A percentile compares a stretch with the other conserved stretches of the same genome.
These are phyloP conservation scores for Pantelozetes paolii DNA, from an alignment of 2,888 invertebrate species.

Conservation along the genomic window DNA sequence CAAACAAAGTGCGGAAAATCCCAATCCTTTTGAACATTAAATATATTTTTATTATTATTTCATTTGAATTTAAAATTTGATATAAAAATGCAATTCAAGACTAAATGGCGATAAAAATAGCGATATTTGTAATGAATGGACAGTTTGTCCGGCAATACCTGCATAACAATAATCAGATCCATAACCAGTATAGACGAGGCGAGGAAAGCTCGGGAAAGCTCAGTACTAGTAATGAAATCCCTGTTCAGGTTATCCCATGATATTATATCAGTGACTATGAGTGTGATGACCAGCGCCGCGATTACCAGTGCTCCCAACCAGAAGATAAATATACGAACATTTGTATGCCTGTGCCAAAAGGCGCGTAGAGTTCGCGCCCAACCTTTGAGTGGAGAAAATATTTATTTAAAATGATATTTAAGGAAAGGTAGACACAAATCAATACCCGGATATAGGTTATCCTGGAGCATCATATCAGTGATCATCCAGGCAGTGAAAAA, in stretches of 20 bases:
- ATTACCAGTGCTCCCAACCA: constrained; percentile 55
- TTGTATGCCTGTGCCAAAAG: constrained; percentile 54
- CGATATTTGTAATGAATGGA: too few relatives aligned
- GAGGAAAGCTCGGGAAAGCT: constrained; percentile 56
- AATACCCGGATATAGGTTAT: constrained; percentile 55
- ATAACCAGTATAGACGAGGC: constrained; percentile 58
- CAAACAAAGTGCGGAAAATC: constrained; percentile 58
- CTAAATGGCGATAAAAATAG: too few relatives aligned
- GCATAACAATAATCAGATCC: constrained; percentile 57
- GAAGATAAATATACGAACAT: constrained; percentile 56
- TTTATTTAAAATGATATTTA: neutral
- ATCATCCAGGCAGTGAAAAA: constrained; percentile 58
- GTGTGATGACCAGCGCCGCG: constrained; percentile 54
- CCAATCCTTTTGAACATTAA: constrained; percentile 53
- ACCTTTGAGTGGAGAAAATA: constrained; percentile 36
- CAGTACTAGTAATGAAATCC: constrained; percentile 56
- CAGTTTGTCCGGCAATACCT: constrained; percentile 49
- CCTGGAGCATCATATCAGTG: constrained; percentile 58
- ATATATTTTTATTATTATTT: too few relatives aligned
- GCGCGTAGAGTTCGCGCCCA: constrained; percentile 53
- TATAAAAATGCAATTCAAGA: too few relatives aligned
- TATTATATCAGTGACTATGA: constrained; percentile 57
- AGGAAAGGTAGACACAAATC: too few relatives aligned
- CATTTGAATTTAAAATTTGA: too few relatives aligned
- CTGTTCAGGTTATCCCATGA: constrained; percentile 57